These are phyloP conservation scores for Drosophila infuscata DNA, from an alignment of 2,888 invertebrate genomes.

Conservation along the genomic window DNA sequence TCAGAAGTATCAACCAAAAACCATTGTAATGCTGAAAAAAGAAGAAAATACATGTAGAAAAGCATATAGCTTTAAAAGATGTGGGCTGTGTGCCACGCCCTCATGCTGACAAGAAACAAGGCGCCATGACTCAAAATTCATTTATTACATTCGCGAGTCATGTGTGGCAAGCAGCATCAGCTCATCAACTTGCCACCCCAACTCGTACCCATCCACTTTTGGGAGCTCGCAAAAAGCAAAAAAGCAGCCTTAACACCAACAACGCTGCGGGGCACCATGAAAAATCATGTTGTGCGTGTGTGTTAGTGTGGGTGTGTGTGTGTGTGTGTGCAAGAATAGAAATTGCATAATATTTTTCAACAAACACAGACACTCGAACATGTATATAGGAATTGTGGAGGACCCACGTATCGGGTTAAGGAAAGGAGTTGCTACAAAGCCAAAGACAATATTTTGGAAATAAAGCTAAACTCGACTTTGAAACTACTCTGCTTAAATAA, in stretches of 20 bases:
- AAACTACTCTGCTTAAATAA: conserved; percentile 14
- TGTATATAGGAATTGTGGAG: conserved; percentile 10
- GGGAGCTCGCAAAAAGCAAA: conserved; percentile 21
- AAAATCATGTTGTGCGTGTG: conserved; percentile 41
- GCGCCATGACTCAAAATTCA: conserved; percentile 71
- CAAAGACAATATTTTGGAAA: conserved; percentile 24
- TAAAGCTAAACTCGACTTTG: neutral
- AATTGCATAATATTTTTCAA: conserved; percentile 76
- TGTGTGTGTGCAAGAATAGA: conserved; percentile 64
- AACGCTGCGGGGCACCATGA: conserved; percentile 57
- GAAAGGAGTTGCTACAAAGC: conserved; percentile 38
- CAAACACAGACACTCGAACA: conserved; percentile 24
- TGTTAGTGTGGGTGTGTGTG: conserved; percentile 27
- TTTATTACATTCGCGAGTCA: conserved; percentile 64
- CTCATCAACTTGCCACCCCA: conserved; percentile 54
- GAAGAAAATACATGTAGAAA: conserved; percentile 3
- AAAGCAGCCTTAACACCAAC: conserved; percentile 36
- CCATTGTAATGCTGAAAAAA: conserved; percentile 46
- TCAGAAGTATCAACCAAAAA: conserved; percentile 22
- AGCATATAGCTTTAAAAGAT: conserved; percentile 24
- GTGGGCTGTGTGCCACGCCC: conserved; percentile 53
- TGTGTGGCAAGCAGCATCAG: conserved; percentile 38
- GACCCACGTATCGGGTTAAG: conserved; percentile 53
- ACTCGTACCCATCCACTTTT: neutral
- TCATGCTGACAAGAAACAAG: conserved; percentile 62